Percentiles rank a stretch among this genome's conserved stretches.
Evolutionary conservation across 1,140 invertebrate species (phyloP).

Genomic region (Epicauta chinensis): DNA sequence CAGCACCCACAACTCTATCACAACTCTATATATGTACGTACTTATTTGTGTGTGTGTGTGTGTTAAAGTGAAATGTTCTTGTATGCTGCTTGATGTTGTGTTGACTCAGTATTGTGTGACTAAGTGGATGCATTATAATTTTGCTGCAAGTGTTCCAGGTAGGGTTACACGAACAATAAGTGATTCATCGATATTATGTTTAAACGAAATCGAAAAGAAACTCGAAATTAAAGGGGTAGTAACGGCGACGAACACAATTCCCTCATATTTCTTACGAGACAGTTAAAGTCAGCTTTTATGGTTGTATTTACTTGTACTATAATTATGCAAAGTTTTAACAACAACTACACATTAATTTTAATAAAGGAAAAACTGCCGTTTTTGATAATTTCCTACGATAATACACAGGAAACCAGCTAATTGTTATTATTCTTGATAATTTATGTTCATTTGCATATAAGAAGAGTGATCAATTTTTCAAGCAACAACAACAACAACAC

Average conservation of each 20-base stretch:
- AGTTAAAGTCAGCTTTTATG: conserved; percentile 4
- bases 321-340: conserved; percentile 1
- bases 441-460: too few relatives aligned
- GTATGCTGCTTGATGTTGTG: conserved; percentile 3
- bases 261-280: conserved; percentile 4
- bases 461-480: too few relatives aligned
- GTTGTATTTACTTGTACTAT: conserved; percentile 1
- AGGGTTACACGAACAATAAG: conserved; percentile 10
- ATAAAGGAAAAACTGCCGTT: too few relatives aligned
- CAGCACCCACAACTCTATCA: conserved; percentile 3
- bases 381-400: too few relatives aligned
- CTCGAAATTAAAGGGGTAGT: background rate
- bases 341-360: background rate
- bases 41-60: too few relatives aligned
- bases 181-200: conserved; percentile 2
- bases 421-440: too few relatives aligned
- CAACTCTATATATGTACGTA: too few relatives aligned
- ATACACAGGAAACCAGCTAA: too few relatives aligned
- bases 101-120: conserved; percentile 24
- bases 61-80: too few relatives aligned
- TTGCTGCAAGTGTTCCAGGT: conserved; percentile 21
- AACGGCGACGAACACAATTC: background rate
- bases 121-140: conserved; percentile 25
- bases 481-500: too few relatives aligned
- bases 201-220: too few relatives aligned